Conservation (phyloP, 1,140 invertebrate genomes). For the Samia ricini region DNA sequence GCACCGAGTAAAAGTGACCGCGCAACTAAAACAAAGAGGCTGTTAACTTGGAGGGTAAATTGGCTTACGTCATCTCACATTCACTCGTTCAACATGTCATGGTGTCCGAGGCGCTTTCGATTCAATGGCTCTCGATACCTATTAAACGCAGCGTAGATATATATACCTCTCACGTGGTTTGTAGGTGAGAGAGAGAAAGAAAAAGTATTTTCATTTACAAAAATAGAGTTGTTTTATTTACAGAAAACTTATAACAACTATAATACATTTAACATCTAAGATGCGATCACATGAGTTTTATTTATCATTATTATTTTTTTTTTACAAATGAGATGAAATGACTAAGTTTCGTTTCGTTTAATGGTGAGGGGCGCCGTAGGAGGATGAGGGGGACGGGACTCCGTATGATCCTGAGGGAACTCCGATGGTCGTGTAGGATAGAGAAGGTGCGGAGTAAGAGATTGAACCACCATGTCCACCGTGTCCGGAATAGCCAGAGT, state of each 20-base stretch:
- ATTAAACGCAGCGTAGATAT: neutral
- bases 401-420: slow-evolving; percentile 72
- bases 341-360: slow-evolving; percentile 60
- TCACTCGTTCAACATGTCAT: neutral
- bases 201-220: slow-evolving; percentile 31
- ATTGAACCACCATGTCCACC: slow-evolving; percentile 33
- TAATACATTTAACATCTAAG: slow-evolving; percentile 67
- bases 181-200: neutral
- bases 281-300: slow-evolving; percentile 63
- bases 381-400: slow-evolving; percentile 63
- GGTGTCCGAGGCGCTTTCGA: neutral
- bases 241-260: slow-evolving; percentile 72
- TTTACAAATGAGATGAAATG: slow-evolving; percentile 60
- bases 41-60: neutral
- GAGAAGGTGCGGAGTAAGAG: slow-evolving; percentile 51
- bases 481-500: slow-evolving; percentile 42
- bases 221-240: slow-evolving; percentile 68
- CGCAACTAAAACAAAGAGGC: slow-evolving; percentile 15
- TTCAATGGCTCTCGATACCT: neutral
- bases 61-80: neutral
- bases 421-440: slow-evolving; percentile 67
- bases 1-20: slow-evolving; percentile 24
- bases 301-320: slow-evolving; percentile 16
- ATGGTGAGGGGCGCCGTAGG: slow-evolving; percentile 69
- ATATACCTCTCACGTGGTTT: too few relatives aligned